Evolutionary conservation across 2,888 invertebrate genomes (phyloP).

Genomic region (Trichogramma dendrolimi): DNA sequence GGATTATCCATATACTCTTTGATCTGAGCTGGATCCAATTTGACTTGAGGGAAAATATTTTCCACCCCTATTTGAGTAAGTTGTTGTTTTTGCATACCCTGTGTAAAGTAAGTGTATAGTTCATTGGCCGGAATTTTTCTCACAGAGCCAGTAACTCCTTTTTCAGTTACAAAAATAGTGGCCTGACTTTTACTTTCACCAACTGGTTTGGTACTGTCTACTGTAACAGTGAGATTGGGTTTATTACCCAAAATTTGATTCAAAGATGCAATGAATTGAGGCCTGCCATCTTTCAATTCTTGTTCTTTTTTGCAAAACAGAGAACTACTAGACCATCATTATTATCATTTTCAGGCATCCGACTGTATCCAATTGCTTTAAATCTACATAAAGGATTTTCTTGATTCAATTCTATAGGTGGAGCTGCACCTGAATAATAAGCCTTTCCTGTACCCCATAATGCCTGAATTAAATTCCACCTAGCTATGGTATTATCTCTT

Average conservation of each 20-base stretch:
- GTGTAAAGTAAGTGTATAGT: conserved; percentile 66
- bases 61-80: conserved; percentile 69
- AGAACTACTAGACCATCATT: conserved; percentile 88
- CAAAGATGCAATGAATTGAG: conserved; percentile 60
- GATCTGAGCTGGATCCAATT: conserved; percentile 73
- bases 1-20: conserved; percentile 86
- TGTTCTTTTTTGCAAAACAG: conserved; percentile 76
- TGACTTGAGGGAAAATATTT: conserved; percentile 68
- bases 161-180: conserved; percentile 70
- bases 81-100: conserved; percentile 67
- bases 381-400: conserved; percentile 90
- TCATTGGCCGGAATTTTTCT: conserved; percentile 72
- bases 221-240: conserved; percentile 73
- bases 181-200: conserved; percentile 75
- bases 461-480: conserved; percentile 92
- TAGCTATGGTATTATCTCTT: conserved; percentile 85
- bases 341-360: conserved; percentile 80
- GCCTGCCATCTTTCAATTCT: conserved; percentile 61
- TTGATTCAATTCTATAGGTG: conserved; percentile 77
- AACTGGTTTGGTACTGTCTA: conserved; percentile 74
- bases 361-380: conserved; percentile 91
- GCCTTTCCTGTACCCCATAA: conserved; percentile 82
- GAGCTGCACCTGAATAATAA: conserved; percentile 72
- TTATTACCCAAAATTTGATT: conserved; percentile 75
- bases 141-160: conserved; percentile 61